Evolutionary conservation across 2,888 invertebrate species (phyloP), one percentile per base, ranked within the genome.

Genomic region (Smittia aterrima): DNA sequence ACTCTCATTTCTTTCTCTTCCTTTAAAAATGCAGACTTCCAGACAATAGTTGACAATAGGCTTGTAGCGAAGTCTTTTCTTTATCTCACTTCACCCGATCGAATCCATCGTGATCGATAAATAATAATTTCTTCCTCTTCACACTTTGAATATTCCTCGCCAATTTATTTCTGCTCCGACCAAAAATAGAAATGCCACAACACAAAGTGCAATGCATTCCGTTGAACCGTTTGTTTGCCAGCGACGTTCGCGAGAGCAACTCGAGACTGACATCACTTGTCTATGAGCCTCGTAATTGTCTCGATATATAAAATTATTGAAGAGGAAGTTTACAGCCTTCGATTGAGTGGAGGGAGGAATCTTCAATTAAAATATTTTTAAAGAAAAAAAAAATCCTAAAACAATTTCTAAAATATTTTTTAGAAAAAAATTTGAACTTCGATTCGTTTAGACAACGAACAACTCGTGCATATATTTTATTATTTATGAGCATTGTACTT

Each of bases 401-500:
- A n/a, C n/a, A 9, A 32, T 32, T 32, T 9, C 32, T 32, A 32
- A 9, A 3, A 6, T 32, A 6, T 3, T 6, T 32, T 32, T 32
- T 32, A 3, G 3, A 6, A 32, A 32, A 32, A 32, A 32, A 6
- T 9, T 32, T 9, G 32, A 47, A 47, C 16, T 11, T 47, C 25
- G n/a, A 62, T 62, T 62, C 62, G 24, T 22, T 24, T 24, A n/a
- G 13, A 13, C 62, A 18, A 20, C n/a, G 16, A 16, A 13, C 62
- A n/a, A 47, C 4, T 47, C 47, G 7, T 20, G 58, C 16, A 24
- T 64, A 64, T 1, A 22, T 24, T 58, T 64, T 64, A 64, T 64
- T 64, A 64, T 64, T 64, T 64, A 64, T 64, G 64, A 64, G 64
- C 25, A 64, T 64, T 64, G 64, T 64, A 64, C 25, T 64, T 64